Evolutionary conservation across 2,113 vertebrate species (phyloP).

Genomic region (Zootoca vivipara): DNA sequence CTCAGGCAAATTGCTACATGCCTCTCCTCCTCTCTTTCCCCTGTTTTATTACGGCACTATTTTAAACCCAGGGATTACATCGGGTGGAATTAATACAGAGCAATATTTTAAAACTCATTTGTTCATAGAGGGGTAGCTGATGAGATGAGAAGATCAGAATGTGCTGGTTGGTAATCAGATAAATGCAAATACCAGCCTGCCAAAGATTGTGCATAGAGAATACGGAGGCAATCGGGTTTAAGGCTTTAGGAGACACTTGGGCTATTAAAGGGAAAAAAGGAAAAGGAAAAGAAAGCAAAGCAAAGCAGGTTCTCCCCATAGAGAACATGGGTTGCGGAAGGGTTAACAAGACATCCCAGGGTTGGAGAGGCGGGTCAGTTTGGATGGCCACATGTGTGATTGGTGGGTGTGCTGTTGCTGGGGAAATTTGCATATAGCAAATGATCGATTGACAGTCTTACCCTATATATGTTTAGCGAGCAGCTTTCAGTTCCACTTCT

Average conservation of each 20-base stretch:
- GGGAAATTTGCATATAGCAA: too few species aligned
- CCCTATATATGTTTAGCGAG: too few species aligned
- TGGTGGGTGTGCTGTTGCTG: too few species aligned
- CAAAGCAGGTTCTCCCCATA: too few species aligned
- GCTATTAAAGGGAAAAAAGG: background rate
- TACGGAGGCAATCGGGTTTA: background rate
- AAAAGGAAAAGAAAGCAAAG: background rate
- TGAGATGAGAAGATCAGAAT: background rate
- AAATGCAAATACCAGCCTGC: background rate
- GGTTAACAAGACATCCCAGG: too few species aligned
- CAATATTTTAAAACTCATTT: background rate
- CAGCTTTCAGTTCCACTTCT: too few species aligned
- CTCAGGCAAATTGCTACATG: background rate
- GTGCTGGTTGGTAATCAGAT: background rate
- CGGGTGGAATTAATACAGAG: background rate
- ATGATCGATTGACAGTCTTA: too few species aligned
- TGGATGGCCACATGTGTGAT: too few species aligned
- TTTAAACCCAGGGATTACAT: background rate
- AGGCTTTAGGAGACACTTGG: background rate
- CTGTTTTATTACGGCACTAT: background rate
- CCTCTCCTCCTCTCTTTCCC: background rate
- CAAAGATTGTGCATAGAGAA: background rate
- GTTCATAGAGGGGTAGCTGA: background rate
- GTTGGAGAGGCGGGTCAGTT: too few species aligned
- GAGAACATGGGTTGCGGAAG: too few species aligned